Base-by-base conservation (phyloP, 1,140 invertebrate genomes). In the Drosophila varians region DNA sequence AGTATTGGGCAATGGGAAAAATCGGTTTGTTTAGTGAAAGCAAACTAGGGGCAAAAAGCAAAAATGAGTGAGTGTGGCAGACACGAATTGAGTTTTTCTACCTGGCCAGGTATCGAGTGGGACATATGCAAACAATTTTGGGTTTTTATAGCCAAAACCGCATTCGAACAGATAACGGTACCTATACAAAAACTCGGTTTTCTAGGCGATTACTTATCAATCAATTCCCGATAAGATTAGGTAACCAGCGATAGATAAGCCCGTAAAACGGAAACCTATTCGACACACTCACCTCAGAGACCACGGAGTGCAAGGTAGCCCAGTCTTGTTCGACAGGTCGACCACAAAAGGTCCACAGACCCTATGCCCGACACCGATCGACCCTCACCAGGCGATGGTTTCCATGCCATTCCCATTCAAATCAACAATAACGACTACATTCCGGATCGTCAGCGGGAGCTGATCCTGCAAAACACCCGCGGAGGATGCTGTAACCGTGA, bases 141-240 rank as follows among this genome's bases (percentile, higher is more conserved):
- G 5, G 4, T 38, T 38, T n/a, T 48, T 55, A 82, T 74, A 74
- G 54, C 14, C 23, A 36, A 73, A 64, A 52, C 38, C 47, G 70
- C 11, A 11, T 31, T 42, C 34, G 21, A 16, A 21, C 16, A 45
- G 47, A 77, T 77, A 73, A 51, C 76, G 31, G 45, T 56, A 61
- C 19, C n/a, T 18, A 12, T 19, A 49, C n/a, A 49, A 42, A 25
- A n/a, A 21, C 36, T 5, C 14, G 23, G 38, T 48, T 18, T 38
- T 49, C 60, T 31, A 43, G 65, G 46, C 62, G 47, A 60, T 14
- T 25, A 40, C 42, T 73, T 75, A 75, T 79, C 76, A 79, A 86
- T 84, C 80, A 60, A 60, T 68, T 47, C 14, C 52, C 65, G 79
- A 83, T 83, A 83, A 86, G 80, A 79, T 84, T 72, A 53, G 49